These are phyloP conservation scores for Umimayanthus kanabou DNA, from an alignment of 92 coral and sea anemone genomes.

Conservation along the genomic window DNA sequence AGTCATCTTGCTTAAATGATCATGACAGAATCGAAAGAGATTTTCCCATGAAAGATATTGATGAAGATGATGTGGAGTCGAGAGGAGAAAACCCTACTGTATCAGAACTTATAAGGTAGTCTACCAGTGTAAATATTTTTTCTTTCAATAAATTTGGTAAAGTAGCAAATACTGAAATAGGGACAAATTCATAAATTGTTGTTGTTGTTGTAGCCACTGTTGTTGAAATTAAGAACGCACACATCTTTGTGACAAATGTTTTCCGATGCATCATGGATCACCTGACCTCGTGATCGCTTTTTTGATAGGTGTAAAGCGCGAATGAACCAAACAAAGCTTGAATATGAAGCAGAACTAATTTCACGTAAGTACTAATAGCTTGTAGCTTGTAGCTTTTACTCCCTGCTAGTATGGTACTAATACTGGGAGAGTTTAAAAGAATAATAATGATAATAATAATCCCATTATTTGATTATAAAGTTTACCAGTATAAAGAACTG, in stretches of 20 bases:
- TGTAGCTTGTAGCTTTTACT: no score
- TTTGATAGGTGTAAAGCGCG: constrained; percentile 69
- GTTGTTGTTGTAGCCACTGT: neutral
- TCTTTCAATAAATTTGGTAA: neutral
- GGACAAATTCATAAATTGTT: no score
- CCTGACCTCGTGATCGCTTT: neutral
- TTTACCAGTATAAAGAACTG: neutral
- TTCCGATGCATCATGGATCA: no score
- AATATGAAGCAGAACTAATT: constrained; percentile 76
- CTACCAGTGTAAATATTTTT: no score
- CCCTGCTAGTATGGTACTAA: no score
- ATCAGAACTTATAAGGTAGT: constrained; percentile 19
- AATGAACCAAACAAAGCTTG: constrained; percentile 75
- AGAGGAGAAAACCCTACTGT: neutral
- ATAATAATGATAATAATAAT: no score
- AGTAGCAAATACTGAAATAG: neutral
- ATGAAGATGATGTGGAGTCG: neutral
- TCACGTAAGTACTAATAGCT: constrained; percentile 78
- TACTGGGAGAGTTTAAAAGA: no score
- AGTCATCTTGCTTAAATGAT: neutral
- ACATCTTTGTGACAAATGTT: no score
- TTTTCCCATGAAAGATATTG: neutral
- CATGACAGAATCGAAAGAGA: neutral
- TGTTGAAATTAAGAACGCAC: no score
- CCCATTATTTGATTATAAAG: neutral